phyloP scores from a whole-genome alignment of 1,140 invertebrate genomes.

The Thrips palmi region DNA sequence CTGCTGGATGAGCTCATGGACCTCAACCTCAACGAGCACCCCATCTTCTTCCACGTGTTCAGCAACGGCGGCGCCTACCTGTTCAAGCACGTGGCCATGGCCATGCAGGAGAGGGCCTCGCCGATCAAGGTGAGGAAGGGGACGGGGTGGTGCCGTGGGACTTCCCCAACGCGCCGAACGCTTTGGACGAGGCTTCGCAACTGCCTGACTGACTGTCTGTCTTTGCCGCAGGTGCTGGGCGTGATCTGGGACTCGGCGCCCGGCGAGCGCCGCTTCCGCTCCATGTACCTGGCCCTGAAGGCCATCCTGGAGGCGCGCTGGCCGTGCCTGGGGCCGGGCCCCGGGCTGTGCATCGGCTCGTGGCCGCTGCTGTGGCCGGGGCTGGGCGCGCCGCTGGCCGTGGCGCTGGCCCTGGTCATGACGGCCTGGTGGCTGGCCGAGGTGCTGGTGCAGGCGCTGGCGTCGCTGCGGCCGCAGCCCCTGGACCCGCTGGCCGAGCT shows the following conservation, averaged over 20 bases:
- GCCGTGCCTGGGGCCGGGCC: conserved; percentile 31
- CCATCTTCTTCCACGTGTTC: conserved; percentile 61
- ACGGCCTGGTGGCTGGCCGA: conserved; percentile 27
- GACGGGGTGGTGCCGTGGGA: too few species aligned
- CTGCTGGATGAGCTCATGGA: conserved; percentile 44
- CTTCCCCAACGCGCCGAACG: too few species aligned
- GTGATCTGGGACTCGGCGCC: conserved; percentile 60
- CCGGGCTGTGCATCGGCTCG: too few species aligned
- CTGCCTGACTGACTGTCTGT: conserved; percentile 18
- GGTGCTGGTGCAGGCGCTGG: conserved; percentile 17
- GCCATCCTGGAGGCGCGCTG: conserved; percentile 35
- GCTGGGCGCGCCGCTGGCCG: conserved; percentile 33
- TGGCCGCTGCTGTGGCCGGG: too few species aligned
- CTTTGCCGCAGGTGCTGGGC: conserved; percentile 46
- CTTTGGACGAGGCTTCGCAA: background rate
- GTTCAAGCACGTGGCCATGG: conserved; percentile 42
- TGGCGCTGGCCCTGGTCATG: conserved; percentile 36
- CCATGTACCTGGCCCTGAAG: conserved; percentile 35
- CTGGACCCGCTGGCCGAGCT: conserved; percentile 19
- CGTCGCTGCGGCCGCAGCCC: conserved; percentile 17
- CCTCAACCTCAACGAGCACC: conserved; percentile 46
- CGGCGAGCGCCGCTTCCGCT: conserved; percentile 35
- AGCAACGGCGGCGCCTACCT: conserved; percentile 58
- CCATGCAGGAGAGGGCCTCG: conserved; percentile 28
- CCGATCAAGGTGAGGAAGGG: too few species aligned